phyloP scores from a whole-genome alignment of 2,113 vertebrate species.

The Notothenia rossii region DNA sequence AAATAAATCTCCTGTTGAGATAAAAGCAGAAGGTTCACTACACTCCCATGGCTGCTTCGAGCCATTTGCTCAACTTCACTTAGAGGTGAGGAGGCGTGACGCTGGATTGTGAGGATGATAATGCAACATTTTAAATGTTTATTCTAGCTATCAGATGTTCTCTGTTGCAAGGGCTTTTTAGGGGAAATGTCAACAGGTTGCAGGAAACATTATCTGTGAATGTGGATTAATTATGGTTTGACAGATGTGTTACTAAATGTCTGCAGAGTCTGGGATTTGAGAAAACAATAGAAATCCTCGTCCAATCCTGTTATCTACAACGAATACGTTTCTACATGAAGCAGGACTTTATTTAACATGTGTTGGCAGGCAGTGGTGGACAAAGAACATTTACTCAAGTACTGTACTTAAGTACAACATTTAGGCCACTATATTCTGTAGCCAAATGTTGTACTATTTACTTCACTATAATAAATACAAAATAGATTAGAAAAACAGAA shows the following conservation, averaged over 20 bases:
- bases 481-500: no score
- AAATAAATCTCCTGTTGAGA: slow-evolving; percentile 79
- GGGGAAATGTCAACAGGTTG: slow-evolving; percentile 68
- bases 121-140: slow-evolving; percentile 48
- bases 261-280: slow-evolving; percentile 32
- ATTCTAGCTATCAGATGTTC: slow-evolving; percentile 50
- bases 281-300: slow-evolving; percentile 24
- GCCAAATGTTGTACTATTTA: no score
- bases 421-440: no score
- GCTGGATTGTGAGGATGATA: slow-evolving; percentile 12
- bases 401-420: no score
- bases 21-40: slow-evolving; percentile 82
- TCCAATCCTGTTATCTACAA: slow-evolving; percentile 29
- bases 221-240: slow-evolving; percentile 67
- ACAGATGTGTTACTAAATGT: slow-evolving; percentile 72
- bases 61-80: slow-evolving; percentile 62
- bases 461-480: no score
- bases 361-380: no score
- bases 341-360: background rate
- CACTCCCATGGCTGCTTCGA: slow-evolving; percentile 32
- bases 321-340: background rate
- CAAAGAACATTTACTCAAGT: no score
- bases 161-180: slow-evolving; percentile 41
- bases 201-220: slow-evolving; percentile 62
- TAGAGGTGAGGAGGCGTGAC: background rate